phyloP scores from a whole-genome alignment of 2,888 invertebrate species.

The Epinotia ramella region DNA sequence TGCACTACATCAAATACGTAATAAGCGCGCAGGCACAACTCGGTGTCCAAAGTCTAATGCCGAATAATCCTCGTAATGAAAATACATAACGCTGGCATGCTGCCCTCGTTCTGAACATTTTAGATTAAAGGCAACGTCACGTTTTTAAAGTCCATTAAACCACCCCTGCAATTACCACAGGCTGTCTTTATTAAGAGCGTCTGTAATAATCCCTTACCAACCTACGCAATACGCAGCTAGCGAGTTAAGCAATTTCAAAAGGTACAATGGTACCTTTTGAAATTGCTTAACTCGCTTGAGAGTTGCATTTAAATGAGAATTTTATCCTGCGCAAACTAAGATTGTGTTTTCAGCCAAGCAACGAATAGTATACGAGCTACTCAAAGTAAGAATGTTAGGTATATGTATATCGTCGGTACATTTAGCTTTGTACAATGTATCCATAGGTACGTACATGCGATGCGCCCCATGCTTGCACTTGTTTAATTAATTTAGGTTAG shows the following conservation, averaged over 20 bases:
- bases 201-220: slow-evolving; percentile 36
- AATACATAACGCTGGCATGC: slow-evolving; percentile 47
- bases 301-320: neutral
- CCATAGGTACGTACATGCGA: neutral
- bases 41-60: slow-evolving; percentile 14
- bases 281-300: neutral
- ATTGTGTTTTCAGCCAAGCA: neutral
- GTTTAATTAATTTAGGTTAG: slow-evolving; percentile 37
- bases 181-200: slow-evolving; percentile 63
- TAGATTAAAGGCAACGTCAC: slow-evolving; percentile 56
- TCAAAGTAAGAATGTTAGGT: neutral
- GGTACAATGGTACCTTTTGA: neutral
- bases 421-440: neutral
- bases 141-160: slow-evolving; percentile 67
- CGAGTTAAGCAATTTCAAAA: too few species aligned
- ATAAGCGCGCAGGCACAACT: neutral
- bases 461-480: slow-evolving; percentile 15
- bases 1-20: neutral
- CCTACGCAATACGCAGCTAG: slow-evolving; percentile 6
- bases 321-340: neutral
- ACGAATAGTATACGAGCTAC: neutral
- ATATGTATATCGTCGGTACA: slow-evolving; percentile 5
- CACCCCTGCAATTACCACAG: slow-evolving; percentile 61
- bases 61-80: slow-evolving; percentile 32
- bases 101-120: slow-evolving; percentile 56